Evolutionary conservation across 1,140 invertebrate genomes (phyloP).

Genomic region (Orussus abietinus): DNA sequence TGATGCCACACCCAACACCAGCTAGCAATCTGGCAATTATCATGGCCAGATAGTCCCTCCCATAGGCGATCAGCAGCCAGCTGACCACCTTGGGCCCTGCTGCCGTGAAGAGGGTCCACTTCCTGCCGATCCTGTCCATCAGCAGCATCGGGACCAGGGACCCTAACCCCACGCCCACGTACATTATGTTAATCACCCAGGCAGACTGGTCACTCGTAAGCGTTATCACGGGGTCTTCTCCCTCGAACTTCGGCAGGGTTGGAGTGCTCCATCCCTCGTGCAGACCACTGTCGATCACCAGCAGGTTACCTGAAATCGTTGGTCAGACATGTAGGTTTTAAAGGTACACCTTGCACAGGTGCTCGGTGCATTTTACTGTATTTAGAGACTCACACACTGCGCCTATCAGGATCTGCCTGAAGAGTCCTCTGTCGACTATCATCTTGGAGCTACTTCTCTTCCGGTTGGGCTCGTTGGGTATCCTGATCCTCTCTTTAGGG

Average conservation of each 20-base stretch:
- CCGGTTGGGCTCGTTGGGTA: no score
- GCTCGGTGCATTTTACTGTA: neutral
- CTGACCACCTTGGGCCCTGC: constrained; percentile 55
- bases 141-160: constrained; percentile 49
- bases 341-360: neutral
- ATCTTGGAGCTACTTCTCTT: no score
- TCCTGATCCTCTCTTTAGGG: no score
- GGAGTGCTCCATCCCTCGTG: constrained; percentile 50
- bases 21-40: constrained; percentile 55
- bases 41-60: constrained; percentile 31
- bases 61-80: constrained; percentile 54
- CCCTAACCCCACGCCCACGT: constrained; percentile 43
- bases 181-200: constrained; percentile 46
- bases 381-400: constrained; percentile 43
- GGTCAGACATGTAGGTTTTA: no score
- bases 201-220: constrained; percentile 30
- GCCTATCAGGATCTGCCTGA: constrained; percentile 40
- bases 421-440: constrained; percentile 36
- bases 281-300: constrained; percentile 46
- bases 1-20: constrained; percentile 44
- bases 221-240: constrained; percentile 30
- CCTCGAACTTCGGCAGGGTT: constrained; percentile 41
- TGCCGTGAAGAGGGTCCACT: constrained; percentile 52
- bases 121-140: constrained; percentile 59
- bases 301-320: constrained; percentile 40